Evolutionary conservation across 37 sponge, comb jelly and placozoan species (phyloP).

Genomic region (Tethya wilhelma): DNA sequence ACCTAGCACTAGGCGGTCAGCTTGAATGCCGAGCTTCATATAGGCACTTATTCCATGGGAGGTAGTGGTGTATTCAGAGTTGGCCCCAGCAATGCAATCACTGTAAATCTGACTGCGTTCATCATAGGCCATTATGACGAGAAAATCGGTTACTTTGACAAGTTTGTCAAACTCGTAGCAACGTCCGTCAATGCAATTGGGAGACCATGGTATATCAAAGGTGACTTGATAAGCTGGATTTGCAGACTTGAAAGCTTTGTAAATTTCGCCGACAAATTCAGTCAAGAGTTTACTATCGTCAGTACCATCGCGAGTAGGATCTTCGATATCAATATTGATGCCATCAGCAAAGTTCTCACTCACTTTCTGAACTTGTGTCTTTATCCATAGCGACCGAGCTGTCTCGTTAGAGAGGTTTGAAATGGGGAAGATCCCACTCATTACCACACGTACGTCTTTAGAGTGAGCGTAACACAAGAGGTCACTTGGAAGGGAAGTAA

Average conservation of each 20-base stretch:
- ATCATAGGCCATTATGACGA: constrained; percentile 93
- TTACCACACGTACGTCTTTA: constrained; percentile 60
- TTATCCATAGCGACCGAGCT: constrained; percentile 41
- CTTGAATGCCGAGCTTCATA: constrained; percentile 50
- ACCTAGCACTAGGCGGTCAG: constrained; percentile 72
- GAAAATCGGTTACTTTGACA: constrained; percentile 54
- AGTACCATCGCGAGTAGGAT: constrained; percentile 42
- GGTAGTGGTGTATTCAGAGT: constrained; percentile 67
- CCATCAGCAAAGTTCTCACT: constrained; percentile 59
- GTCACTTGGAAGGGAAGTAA: constrained; percentile 21
- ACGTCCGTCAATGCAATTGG: constrained; percentile 83
- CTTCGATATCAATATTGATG: constrained; percentile 85
- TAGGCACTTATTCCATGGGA: constrained; percentile 46
- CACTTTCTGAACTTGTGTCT: constrained; percentile 30
- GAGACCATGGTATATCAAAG: constrained; percentile 84
- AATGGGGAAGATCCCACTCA: constrained; percentile 30
- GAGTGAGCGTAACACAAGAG: constrained; percentile 80
- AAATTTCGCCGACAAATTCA: constrained; percentile 38
- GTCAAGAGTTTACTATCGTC: constrained; percentile 16
- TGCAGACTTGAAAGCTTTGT: constrained; percentile 45
- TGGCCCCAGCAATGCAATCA: constrained; percentile 82
- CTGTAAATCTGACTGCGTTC: constrained; percentile 90
- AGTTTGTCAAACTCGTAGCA: constrained; percentile 76
- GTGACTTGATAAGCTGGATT: constrained; percentile 64
- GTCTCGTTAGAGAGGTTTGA: constrained; percentile 13